A percentile compares a stretch with the other conserved stretches of the same genome.
Conservation (phyloP, 2,888 invertebrate genomes). For the Eupithecia centaureata region DNA sequence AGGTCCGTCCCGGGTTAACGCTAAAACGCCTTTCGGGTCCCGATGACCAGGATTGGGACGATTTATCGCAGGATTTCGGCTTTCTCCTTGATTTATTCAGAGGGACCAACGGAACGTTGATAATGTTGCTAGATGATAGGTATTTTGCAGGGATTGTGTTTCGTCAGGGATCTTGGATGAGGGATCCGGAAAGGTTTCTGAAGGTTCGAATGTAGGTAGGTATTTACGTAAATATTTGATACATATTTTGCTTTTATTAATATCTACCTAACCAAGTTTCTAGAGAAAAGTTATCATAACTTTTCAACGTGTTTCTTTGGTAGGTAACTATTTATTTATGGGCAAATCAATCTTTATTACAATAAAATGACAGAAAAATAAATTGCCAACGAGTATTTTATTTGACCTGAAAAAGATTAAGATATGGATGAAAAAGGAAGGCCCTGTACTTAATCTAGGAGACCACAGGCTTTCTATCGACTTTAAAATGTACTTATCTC, state of each 20-base stretch:
- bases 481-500: neutral
- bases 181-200: slow-evolving; percentile 6
- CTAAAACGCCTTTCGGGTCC: slow-evolving; percentile 78
- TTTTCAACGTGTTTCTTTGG: neutral
- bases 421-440: neutral
- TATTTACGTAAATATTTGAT: neutral
- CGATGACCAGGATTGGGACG: slow-evolving; percentile 82
- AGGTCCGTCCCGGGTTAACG: slow-evolving; percentile 82
- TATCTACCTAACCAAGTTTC: neutral
- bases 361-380: neutral
- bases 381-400: neutral
- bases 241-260: neutral
- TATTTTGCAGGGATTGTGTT: slow-evolving; percentile 23
- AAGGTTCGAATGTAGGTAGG: neutral
- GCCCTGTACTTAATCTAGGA: neutral
- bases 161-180: slow-evolving; percentile 8
- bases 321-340: too few relatives aligned
- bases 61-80: slow-evolving; percentile 81
- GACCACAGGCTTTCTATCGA: neutral
- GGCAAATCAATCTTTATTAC: neutral
- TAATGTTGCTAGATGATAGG: slow-evolving; percentile 52
- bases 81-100: slow-evolving; percentile 80
- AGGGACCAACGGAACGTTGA: slow-evolving; percentile 67
- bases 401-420: neutral
- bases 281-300: neutral